Conservation (phyloP, 1,140 invertebrate species). For the Diorhabda carinulata region DNA sequence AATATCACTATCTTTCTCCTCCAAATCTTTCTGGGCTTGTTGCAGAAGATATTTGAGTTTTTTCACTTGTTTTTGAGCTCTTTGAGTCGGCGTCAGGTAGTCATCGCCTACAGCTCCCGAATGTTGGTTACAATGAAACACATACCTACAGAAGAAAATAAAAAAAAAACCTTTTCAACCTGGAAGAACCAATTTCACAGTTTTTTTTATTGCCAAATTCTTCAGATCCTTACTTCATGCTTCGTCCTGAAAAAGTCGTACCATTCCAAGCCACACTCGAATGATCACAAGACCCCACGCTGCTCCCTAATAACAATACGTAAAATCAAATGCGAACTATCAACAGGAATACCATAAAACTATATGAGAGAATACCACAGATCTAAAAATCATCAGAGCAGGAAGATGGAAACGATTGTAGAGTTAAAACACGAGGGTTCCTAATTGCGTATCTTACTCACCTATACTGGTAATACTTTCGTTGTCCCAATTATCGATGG, state of each 20-base stretch:
- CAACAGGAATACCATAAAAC: no score
- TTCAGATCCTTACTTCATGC: slow-evolving; percentile 41
- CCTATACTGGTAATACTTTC: slow-evolving; percentile 74
- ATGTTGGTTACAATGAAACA: slow-evolving; percentile 76
- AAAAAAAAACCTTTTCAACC: background rate
- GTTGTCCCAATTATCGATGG: slow-evolving; percentile 60
- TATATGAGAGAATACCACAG: no score
- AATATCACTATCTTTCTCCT: slow-evolving; percentile 76
- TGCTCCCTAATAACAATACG: slow-evolving; percentile 47
- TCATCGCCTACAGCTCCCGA: slow-evolving; percentile 68
- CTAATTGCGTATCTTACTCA: slow-evolving; percentile 46
- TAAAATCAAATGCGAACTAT: no score
- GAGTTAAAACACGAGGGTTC: no score
- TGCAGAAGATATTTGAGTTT: slow-evolving; percentile 66
- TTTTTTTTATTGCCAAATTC: no score
- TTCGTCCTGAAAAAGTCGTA: slow-evolving; percentile 64
- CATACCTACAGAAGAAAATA: slow-evolving; percentile 55
- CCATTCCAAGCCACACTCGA: slow-evolving; percentile 75
- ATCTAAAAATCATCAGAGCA: no score
- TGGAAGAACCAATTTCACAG: no score
- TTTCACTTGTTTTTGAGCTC: slow-evolving; percentile 73
- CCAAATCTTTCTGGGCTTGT: slow-evolving; percentile 70
- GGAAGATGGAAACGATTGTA: no score
- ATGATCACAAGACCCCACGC: slow-evolving; percentile 69
- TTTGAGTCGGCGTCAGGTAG: slow-evolving; percentile 81